Conservation (phyloP, 37 sponge, comb jelly and placozoan species). For the Amphimedon queenslandica region DNA sequence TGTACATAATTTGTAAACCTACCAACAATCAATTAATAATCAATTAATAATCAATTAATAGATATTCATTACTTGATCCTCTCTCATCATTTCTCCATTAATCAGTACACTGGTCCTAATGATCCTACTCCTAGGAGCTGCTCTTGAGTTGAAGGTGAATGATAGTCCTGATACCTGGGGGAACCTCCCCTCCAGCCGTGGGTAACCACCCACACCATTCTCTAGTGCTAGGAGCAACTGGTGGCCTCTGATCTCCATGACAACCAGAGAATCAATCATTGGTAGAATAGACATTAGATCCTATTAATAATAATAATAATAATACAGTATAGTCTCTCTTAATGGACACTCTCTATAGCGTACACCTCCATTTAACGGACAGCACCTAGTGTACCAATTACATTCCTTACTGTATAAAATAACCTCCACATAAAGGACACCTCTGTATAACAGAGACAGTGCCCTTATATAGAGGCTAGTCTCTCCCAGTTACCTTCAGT, state of each 20-base stretch:
- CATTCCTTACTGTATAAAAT: too few species aligned
- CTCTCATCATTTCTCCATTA: conserved; percentile 23
- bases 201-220: conserved; percentile 82
- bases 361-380: too few species aligned
- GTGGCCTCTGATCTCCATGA: conserved; percentile 40
- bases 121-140: conserved; percentile 40
- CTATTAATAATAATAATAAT: conserved; percentile 17
- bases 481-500: conserved; percentile 43
- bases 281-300: conserved; percentile 54
- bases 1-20: conserved; percentile 60
- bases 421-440: too few species aligned
- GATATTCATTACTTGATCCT: conserved; percentile 13
- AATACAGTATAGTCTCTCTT: too few species aligned
- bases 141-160: conserved; percentile 69
- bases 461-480: too few species aligned
- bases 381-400: too few species aligned
- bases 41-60: neutral
- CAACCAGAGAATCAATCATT: conserved; percentile 30
- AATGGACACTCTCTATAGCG: too few species aligned
- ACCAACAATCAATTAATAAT: too few species aligned
- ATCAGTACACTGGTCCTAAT: conserved; percentile 41
- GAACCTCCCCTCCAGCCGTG: conserved; percentile 70
- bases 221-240: conserved; percentile 69
- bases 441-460: too few species aligned
- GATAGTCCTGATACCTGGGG: conserved; percentile 78